Conservation (phyloP, 2,888 invertebrate genomes). For the Nowickia ferox region DNA sequence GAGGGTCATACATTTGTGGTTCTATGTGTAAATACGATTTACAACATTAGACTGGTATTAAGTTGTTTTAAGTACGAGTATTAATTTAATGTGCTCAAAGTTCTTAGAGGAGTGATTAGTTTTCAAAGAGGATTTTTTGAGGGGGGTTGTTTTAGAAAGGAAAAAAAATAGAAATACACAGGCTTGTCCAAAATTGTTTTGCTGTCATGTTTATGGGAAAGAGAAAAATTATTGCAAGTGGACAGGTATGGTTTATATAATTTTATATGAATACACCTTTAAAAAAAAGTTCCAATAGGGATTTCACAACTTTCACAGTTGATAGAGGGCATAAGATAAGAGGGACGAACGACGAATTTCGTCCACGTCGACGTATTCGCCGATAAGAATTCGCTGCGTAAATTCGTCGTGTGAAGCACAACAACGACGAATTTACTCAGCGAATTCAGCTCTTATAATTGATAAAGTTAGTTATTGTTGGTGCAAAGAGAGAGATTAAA, state of each 20-base stretch:
- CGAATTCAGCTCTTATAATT: too few relatives aligned
- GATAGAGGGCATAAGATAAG: too few relatives aligned
- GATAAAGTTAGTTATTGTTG: too few relatives aligned
- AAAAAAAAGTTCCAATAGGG: too few relatives aligned
- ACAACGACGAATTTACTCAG: too few relatives aligned
- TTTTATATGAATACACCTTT: too few relatives aligned
- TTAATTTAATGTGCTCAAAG: slow-evolving; percentile 13
- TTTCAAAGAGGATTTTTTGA: slow-evolving; percentile 25
- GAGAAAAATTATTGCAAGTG: background rate
- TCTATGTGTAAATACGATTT: background rate
- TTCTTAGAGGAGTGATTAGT: slow-evolving; percentile 45
- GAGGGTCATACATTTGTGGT: slow-evolving; percentile 62
- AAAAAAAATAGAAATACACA: background rate
- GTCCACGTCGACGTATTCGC: too few relatives aligned
- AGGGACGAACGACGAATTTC: too few relatives aligned
- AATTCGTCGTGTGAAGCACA: too few relatives aligned
- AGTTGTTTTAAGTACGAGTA: slow-evolving; percentile 1
- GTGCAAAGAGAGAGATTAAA: too few relatives aligned
- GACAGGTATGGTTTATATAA: background rate
- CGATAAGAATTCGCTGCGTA: too few relatives aligned
- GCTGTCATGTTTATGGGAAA: background rate
- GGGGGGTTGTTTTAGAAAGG: slow-evolving; percentile 6
- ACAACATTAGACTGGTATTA: background rate
- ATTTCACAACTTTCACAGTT: too few relatives aligned
- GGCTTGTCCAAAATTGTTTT: slow-evolving; percentile 21